A percentile compares a stretch with the other conserved stretches of the same genome.
Conservation (phyloP, 2,113 vertebrate species). For the Euleptes europaea region DNA sequence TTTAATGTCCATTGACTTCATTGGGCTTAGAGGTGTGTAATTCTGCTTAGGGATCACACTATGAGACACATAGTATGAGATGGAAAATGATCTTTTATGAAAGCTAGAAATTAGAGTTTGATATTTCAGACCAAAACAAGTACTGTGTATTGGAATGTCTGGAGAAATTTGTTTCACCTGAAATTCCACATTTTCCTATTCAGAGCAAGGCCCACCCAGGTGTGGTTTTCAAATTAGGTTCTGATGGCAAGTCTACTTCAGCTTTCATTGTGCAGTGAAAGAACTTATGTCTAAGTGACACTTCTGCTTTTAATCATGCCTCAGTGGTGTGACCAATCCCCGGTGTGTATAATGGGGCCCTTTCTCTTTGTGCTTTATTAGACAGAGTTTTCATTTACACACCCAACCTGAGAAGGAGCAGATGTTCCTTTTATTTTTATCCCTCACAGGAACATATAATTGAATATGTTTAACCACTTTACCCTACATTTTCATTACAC, state of each 20-base stretch:
- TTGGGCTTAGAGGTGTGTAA: no score
- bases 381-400: background rate
- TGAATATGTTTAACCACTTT: background rate
- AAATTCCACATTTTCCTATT: slow-evolving; percentile 81
- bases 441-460: background rate
- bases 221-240: slow-evolving; percentile 87
- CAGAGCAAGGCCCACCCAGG: slow-evolving; percentile 91
- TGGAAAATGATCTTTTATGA: background rate
- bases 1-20: no score
- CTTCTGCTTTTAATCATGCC: slow-evolving; percentile 60
- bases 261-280: slow-evolving; percentile 69
- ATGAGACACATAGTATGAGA: background rate
- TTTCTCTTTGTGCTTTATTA: background rate
- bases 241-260: slow-evolving; percentile 86
- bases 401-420: slow-evolving; percentile 21
- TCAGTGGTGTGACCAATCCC: slow-evolving; percentile 32
- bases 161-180: slow-evolving; percentile 75
- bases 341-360: slow-evolving; percentile 33
- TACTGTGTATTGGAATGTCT: slow-evolving; percentile 68
- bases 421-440: background rate
- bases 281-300: slow-evolving; percentile 64
- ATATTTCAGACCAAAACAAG: slow-evolving; percentile 42
- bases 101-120: slow-evolving; percentile 12
- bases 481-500: slow-evolving; percentile 5
- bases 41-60: background rate